A percentile compares a stretch with the other conserved stretches of the same genome.
Conservation (phyloP, 2,888 invertebrate species). For the Melinopterus prodromus region DNA sequence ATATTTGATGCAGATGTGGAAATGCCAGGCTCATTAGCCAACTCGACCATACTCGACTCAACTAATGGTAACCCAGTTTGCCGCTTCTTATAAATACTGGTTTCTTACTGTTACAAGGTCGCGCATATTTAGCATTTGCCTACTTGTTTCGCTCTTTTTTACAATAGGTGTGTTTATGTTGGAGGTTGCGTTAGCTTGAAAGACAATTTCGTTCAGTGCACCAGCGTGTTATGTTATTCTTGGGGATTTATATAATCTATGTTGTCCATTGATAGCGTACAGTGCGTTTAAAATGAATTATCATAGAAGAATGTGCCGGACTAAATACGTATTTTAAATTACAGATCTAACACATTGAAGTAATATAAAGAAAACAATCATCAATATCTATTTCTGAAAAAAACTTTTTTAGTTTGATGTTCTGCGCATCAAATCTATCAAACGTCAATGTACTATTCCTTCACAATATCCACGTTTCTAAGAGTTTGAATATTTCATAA, state of each 20-base stretch:
- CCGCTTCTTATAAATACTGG: not conserved
- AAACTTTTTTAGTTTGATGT: too few species aligned
- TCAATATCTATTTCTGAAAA: too few species aligned
- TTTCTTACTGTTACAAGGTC: slow-evolving; percentile 4
- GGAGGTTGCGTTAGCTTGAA: not conserved
- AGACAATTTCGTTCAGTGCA: not conserved
- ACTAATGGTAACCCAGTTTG: not conserved
- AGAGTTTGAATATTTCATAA: too few species aligned
- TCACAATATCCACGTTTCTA: too few species aligned
- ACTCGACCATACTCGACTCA: not conserved
- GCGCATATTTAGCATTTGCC: not conserved
- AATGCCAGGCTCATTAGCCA: not conserved
- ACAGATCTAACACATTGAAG: too few species aligned
- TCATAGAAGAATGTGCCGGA: too few species aligned
- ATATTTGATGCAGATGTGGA: not conserved
- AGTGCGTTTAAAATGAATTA: too few species aligned
- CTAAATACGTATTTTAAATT: too few species aligned
- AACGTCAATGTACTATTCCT: too few species aligned
- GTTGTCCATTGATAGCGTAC: too few species aligned
- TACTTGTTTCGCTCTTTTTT: not conserved
- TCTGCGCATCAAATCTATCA: too few species aligned
- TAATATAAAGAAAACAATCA: too few species aligned
- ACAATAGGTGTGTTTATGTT: not conserved
- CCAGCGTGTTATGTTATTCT: not conserved
- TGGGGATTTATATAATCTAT: not conserved